Evolutionary conservation across 1,140 invertebrate species (phyloP), one percentile per base, ranked within the genome.

Genomic region (Parapsyche elsis): DNA sequence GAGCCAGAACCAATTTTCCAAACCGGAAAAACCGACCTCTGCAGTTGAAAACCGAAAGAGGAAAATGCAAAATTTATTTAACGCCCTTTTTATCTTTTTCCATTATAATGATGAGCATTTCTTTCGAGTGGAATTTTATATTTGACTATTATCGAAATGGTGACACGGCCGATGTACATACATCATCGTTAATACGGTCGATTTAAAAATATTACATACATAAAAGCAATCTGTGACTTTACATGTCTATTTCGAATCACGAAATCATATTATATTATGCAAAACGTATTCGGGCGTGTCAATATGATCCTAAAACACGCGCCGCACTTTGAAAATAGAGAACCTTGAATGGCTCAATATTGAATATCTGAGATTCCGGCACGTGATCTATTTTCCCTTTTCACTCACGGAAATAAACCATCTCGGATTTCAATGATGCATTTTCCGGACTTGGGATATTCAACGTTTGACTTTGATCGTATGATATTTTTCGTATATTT

Each of bases 1-100:
- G 57, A 61, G 57, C 16, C 57, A 16, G 57, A 61, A 61, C 57
- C 57, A 61, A 61, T 61, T 61, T 61, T 61, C 57, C 16, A 16
- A 61, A 61, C 57, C 57, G 57, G 16, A 16, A n/a, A 21, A 9
- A 38, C 1, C 30, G 30, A 38, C 30, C 30, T 38, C 30, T 38
- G 30, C 30, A 38, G 30, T 38, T 38, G 30, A 16, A 21, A 61
- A 61, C 57, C 57, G 57, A 21, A 61, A 61, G n/a, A 16, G 57
- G 57, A 61, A 61, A 61, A 19, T 19, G 9, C 57, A 19, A 61
- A 19, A 61, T 61, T 61, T 61, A 19, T 19, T 21, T 2, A 61
- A 7, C 7, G 1, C 16, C 21, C 19, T 61, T 61, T 61, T 19
- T 19, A 21, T 61, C 1, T 61, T 9, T n/a, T 61, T 7, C 19